phyloP scores from a whole-genome alignment of 1,140 invertebrate genomes.

The Ylistrum balloti region DNA sequence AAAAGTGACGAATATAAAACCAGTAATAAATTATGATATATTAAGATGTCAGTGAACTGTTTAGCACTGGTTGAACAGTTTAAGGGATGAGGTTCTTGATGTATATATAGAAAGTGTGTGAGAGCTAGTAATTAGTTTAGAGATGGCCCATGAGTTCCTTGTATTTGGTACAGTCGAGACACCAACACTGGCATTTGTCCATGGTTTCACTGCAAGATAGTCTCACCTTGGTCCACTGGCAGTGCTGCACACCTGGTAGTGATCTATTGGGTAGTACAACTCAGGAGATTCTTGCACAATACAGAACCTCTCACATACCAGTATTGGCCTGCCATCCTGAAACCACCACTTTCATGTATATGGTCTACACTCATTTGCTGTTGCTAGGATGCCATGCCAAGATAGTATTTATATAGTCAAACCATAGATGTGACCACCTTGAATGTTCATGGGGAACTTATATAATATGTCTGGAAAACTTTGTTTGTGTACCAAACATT shows the following conservation, averaged over 20 bases:
- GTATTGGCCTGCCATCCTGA: background rate
- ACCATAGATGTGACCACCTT: no score
- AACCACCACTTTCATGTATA: background rate
- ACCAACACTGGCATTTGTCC: background rate
- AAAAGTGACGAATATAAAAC: no score
- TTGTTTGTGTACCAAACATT: no score
- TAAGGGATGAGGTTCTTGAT: background rate
- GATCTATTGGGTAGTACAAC: background rate
- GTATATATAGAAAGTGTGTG: background rate
- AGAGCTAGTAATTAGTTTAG: slow-evolving; percentile 26
- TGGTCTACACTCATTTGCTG: no score
- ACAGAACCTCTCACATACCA: background rate
- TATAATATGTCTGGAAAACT: no score
- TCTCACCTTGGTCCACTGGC: background rate
- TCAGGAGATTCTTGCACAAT: background rate
- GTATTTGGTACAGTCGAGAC: background rate
- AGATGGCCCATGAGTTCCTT: slow-evolving; percentile 19
- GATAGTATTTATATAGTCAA: no score
- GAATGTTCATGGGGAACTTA: no score
- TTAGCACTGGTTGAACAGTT: background rate
- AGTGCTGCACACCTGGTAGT: slow-evolving; percentile 9
- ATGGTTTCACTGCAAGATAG: background rate
- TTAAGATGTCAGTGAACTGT: background rate
- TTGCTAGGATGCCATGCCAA: no score
- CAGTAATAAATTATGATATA: background rate